Evolutionary conservation across 2,113 vertebrate genomes (phyloP).

Genomic region (Ceyx margarethae): DNA sequence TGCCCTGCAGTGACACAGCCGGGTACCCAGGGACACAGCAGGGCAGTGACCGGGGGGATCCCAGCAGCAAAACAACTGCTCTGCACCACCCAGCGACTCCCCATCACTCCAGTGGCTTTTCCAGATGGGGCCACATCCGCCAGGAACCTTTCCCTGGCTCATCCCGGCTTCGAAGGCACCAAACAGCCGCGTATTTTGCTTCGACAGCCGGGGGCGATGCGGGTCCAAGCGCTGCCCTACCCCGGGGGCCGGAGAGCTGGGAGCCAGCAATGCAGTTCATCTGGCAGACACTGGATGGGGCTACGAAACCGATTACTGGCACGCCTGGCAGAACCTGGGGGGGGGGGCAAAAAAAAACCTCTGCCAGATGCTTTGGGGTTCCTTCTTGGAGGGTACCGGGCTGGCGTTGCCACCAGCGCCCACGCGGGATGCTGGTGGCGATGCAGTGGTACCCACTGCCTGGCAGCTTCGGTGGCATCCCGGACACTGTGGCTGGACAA

Average conservation of each 20-base stretch:
- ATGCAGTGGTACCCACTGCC: not conserved
- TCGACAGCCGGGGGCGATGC: rapidly evolving
- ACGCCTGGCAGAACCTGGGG: not conserved
- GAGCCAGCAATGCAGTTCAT: constrained; percentile 30
- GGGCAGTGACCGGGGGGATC: rapidly evolving
- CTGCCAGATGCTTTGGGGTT: not conserved
- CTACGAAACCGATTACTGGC: not conserved
- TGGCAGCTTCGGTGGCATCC: not conserved
- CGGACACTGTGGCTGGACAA: rapidly evolving
- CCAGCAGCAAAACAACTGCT: not conserved
- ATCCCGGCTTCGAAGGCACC: not conserved
- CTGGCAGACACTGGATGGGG: constrained; percentile 54
- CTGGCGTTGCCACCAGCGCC: rapidly evolving
- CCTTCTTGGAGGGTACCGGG: rapidly evolving
- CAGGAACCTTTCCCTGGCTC: rapidly evolving
- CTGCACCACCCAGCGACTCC: not conserved
- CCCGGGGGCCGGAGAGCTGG: not conserved
- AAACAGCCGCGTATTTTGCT: rapidly evolving
- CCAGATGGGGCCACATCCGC: not conserved
- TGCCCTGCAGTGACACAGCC: rapidly evolving
- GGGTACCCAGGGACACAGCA: rapidly evolving
- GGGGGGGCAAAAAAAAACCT: not conserved
- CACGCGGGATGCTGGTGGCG: rapidly evolving
- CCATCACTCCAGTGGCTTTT: not conserved
- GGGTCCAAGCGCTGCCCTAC: not conserved